A percentile compares a stretch with the other conserved stretches of the same genome.
These are phyloP conservation scores for Hippocampus abdominalis DNA, from an alignment of 2,113 vertebrate species.

Conservation along the genomic window DNA sequence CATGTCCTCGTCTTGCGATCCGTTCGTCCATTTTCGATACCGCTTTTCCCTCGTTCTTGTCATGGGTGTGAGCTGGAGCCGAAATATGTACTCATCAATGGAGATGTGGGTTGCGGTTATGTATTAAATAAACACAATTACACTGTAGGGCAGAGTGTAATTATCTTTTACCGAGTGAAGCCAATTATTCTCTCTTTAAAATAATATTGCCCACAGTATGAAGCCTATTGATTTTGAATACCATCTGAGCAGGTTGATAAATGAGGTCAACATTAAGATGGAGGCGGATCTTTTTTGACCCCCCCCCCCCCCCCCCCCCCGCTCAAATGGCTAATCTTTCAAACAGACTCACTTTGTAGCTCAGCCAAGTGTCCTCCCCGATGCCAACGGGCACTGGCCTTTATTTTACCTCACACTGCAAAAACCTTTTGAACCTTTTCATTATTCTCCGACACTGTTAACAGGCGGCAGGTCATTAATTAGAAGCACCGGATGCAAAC, in stretches of 20 bases:
- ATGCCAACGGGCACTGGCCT: constrained; percentile 12
- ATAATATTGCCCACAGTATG: neutral
- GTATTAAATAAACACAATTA: neutral
- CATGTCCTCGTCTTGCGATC: neutral
- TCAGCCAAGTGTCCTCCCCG: constrained; percentile 9
- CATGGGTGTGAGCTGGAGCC: too few species aligned
- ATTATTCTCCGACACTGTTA: constrained; percentile 15
- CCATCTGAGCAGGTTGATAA: neutral
- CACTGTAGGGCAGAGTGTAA: neutral
- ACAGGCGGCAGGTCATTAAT: constrained; percentile 22
- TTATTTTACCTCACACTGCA: constrained; percentile 22
- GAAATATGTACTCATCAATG: neutral
- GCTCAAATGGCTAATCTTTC: constrained; percentile 6
- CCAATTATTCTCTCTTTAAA: neutral
- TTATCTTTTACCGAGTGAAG: neutral
- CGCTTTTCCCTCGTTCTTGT: too few species aligned
- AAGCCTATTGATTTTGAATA: neutral
- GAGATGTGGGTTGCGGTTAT: neutral
- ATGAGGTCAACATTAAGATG: neutral
- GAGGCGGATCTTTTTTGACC: neutral
- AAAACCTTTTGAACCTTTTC: constrained; percentile 19
- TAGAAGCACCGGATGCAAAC: constrained; percentile 3
- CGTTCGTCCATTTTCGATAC: neutral
- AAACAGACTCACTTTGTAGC: constrained; percentile 12
- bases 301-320: neutral